Conservation (phyloP, 2,797 vertebrate species). For the Chelon labrosus region DNA sequence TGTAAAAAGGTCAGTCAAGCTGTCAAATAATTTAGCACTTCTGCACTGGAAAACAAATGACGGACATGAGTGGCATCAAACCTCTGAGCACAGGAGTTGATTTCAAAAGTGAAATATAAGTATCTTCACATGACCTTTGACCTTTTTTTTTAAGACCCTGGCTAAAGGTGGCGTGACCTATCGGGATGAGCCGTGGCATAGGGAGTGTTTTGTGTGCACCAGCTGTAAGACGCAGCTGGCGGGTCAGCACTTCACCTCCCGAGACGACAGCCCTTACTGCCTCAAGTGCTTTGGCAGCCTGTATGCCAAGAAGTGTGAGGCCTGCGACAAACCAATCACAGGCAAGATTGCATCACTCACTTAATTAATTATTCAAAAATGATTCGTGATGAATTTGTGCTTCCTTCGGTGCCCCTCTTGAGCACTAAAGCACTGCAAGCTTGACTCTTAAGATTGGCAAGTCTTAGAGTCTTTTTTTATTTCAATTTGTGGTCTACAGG, state of each 20-base stretch:
- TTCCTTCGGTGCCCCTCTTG: not conserved
- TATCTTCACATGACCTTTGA: slow-evolving; percentile 13
- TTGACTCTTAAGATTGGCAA: not conserved
- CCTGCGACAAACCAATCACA: slow-evolving; percentile 97
- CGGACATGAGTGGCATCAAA: not conserved
- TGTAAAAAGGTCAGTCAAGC: slow-evolving; percentile 93
- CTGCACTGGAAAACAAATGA: not conserved
- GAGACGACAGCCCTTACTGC: slow-evolving; percentile 96
- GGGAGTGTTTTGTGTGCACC: slow-evolving; percentile 98
- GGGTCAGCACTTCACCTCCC: slow-evolving; percentile 98
- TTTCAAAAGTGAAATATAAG: not conserved
- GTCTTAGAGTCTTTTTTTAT: not conserved
- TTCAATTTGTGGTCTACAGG: too few species aligned
- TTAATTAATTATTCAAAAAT: not conserved
- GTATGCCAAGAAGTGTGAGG: slow-evolving; percentile 98
- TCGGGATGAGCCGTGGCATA: slow-evolving; percentile 98
- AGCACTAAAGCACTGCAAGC: not conserved
- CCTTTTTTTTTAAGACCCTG: slow-evolving; percentile 85
- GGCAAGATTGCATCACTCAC: slow-evolving; percentile 77
- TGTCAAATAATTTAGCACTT: not conserved
- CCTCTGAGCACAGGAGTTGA: not conserved
- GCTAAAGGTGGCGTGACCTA: slow-evolving; percentile 99
- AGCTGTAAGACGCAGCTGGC: slow-evolving; percentile 95
- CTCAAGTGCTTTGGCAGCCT: slow-evolving; percentile 97
- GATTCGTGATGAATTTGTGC: not conserved